Base-by-base conservation (phyloP, 2,888 invertebrate genomes). In the Brachyptera risi region DNA sequence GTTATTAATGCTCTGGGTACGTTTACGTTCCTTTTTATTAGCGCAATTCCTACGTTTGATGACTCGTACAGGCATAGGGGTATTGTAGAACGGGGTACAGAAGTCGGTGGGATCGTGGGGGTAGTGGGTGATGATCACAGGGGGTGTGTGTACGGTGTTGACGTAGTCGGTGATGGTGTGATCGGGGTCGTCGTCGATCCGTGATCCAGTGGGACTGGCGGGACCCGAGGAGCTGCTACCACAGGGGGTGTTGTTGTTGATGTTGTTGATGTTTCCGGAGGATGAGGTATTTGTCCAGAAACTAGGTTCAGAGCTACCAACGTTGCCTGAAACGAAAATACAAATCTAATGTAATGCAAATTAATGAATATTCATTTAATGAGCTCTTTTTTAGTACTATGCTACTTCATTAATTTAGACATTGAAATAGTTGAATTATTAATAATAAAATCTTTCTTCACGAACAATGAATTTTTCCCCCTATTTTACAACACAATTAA, bases 1-100 rank as follows among this genome's bases (percentile, higher is more conserved):
- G 56, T 91, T 93, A 76, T 97, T 97, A 66, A 97, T 97, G 68
- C 92, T 93, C 73, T 92, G 90, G 0, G 96, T 97, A 57, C 96
- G 79, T 66, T 95, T 77, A 9, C 96, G 75, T 73, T 97, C 96
- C 73, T 97, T 97, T 76, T 94, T 94, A 75, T 96, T 96, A 17
- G 96, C 96, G 1, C 95, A 94, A 65, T 87, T 90, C 60, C 94
- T 76, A 59, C 91, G 79, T 71, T 92, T 93, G n/a, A 88, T 85
- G 0, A 86, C 80, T 40, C 82, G 73, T 17, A 79, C 78, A 62
- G 60, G 60, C 27, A 54, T 44, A 5, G 56, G 17, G 0, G 61
- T 49, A 27, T 60, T 60, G 23, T 60, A 63, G 19, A 58, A 54
- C 11, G 61, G 35, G 23, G 35, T 42, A 24, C 50, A 50, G 54